Evolutionary conservation across 2,888 invertebrate species (phyloP).

Genomic region (Drosophila percnosoma): DNA sequence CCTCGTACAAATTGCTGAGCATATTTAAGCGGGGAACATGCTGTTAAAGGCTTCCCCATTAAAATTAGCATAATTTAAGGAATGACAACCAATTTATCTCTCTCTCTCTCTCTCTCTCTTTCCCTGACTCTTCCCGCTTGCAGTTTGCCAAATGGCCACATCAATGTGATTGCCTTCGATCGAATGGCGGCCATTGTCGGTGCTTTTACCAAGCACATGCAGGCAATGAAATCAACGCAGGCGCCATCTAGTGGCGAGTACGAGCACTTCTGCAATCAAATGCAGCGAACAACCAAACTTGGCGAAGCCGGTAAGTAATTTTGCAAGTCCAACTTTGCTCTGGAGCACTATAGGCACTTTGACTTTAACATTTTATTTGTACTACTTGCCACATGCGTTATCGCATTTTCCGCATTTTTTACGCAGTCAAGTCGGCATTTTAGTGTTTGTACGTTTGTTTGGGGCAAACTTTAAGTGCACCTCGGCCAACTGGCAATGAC

Average conservation of each 20-base stretch:
- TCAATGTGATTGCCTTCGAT: slow-evolving; percentile 89
- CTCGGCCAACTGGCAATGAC: slow-evolving; percentile 57
- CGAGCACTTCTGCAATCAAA: slow-evolving; percentile 83
- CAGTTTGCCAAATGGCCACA: slow-evolving; percentile 92
- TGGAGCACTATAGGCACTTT: slow-evolving; percentile 18
- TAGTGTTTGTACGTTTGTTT: slow-evolving; percentile 54
- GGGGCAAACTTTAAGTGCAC: slow-evolving; percentile 63
- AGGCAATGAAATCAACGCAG: slow-evolving; percentile 78
- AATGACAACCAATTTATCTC: background rate
- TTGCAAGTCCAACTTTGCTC: slow-evolving; percentile 49
- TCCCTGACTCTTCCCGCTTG: slow-evolving; percentile 1
- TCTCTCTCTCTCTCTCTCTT: background rate
- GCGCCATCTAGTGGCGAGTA: slow-evolving; percentile 81
- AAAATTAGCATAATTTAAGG: slow-evolving; percentile 10
- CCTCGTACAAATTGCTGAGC: slow-evolving; percentile 17
- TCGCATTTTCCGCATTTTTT: slow-evolving; percentile 56
- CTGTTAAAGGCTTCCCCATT: slow-evolving; percentile 8
- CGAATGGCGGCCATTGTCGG: slow-evolving; percentile 85
- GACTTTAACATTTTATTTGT: slow-evolving; percentile 25
- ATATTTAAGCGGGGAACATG: slow-evolving; percentile 32
- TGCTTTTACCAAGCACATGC: slow-evolving; percentile 85
- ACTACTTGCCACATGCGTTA: slow-evolving; percentile 58
- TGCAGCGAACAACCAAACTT: slow-evolving; percentile 83
- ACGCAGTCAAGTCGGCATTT: slow-evolving; percentile 40
- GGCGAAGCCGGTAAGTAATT: slow-evolving; percentile 84